Conservation (phyloP, 1,140 invertebrate species). For the Halyomorpha halys region DNA sequence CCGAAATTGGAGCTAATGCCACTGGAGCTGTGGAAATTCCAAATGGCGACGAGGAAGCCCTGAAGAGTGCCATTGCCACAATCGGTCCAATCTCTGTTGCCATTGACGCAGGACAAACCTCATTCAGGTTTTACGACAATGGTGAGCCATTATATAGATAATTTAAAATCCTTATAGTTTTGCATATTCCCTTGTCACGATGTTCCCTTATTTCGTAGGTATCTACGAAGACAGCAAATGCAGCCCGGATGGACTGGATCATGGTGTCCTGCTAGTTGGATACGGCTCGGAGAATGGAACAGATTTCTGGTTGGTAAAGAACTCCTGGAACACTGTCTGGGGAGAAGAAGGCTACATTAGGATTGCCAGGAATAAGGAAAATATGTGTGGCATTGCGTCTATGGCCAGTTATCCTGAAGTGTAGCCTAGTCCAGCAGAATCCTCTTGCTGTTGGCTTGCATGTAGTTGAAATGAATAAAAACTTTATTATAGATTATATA, state of each 20-base stretch:
- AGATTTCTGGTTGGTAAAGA: constrained; percentile 86
- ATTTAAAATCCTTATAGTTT: not conserved
- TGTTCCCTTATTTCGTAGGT: constrained; percentile 37
- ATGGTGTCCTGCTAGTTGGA: constrained; percentile 86
- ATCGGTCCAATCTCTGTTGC: constrained; percentile 79
- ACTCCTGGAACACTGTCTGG: constrained; percentile 92
- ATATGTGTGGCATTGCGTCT: constrained; percentile 84
- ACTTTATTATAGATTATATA: too few species aligned
- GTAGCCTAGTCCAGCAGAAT: not conserved
- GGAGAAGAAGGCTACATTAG: constrained; percentile 88
- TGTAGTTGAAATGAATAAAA: too few species aligned
- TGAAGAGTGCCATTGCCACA: constrained; percentile 72
- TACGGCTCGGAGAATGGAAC: constrained; percentile 73
- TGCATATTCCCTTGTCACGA: not conserved
- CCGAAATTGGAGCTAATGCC: constrained; percentile 64
- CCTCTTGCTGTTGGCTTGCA: too few species aligned
- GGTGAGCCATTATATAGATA: constrained; percentile 36
- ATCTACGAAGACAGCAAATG: constrained; percentile 61
- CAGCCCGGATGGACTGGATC: constrained; percentile 64
- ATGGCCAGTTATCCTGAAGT: constrained; percentile 59
- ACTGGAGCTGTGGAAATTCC: constrained; percentile 68
- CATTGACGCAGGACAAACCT: constrained; percentile 66
- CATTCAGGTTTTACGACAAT: constrained; percentile 49
- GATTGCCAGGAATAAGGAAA: constrained; percentile 69
- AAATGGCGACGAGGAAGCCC: constrained; percentile 50